Conservation (phyloP, 53 echinoderm and acorn worm species). For the Holothuria scabra region DNA sequence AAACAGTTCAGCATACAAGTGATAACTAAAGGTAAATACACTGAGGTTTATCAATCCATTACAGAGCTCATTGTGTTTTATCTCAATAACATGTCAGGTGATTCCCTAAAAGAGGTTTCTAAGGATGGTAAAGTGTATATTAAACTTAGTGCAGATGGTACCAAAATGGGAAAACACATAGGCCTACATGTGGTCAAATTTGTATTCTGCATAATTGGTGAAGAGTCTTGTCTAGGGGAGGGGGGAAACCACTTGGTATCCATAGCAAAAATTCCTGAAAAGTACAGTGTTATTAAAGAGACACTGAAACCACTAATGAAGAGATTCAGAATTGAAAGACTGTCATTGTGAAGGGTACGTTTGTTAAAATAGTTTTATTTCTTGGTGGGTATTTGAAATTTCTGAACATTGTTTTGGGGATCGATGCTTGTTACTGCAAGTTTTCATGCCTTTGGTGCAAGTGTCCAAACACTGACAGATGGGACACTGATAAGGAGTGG, state of each 20-base stretch:
- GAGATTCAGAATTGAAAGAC: too few species aligned
- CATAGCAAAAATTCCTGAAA: too few species aligned
- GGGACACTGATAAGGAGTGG: conserved; percentile 4
- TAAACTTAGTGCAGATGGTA: conserved; percentile 43
- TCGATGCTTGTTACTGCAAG: conserved; percentile 18
- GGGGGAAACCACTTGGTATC: background rate
- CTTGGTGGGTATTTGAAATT: conserved; percentile 31
- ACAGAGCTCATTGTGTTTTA: background rate
- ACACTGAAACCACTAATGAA: too few species aligned
- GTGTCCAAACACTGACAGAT: background rate
- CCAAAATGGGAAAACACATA: conserved; percentile 20
- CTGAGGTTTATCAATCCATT: background rate
- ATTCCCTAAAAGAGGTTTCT: background rate
- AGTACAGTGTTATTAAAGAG: too few species aligned
- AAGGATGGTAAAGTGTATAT: background rate
- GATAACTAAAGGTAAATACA: background rate
- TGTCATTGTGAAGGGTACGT: too few species aligned
- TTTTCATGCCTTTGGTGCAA: conserved; percentile 45
- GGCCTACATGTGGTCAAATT: conserved; percentile 46
- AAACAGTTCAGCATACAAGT: background rate
- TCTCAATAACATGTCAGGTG: background rate
- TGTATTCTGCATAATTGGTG: conserved; percentile 22
- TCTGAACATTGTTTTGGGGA: conserved; percentile 8
- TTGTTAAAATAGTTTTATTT: background rate
- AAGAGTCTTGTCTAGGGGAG: background rate